Conservation (phyloP, 64 coral and sea anemone species). For the Astreopora myriophthalma region DNA sequence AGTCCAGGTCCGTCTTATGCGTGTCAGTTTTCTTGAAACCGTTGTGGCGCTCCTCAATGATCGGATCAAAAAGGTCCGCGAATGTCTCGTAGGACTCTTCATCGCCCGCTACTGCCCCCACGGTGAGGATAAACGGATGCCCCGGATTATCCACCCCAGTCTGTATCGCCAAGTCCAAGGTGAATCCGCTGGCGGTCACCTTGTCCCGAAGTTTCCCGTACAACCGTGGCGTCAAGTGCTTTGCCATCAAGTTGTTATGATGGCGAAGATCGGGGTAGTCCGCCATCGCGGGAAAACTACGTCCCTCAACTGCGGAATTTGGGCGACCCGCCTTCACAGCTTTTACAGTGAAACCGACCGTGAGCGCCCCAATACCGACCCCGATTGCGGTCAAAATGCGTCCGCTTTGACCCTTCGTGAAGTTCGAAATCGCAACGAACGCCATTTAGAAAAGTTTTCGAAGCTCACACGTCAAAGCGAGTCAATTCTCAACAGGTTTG, state of each 20-base stretch:
- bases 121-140: constrained; percentile 89
- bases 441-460: constrained; percentile 45
- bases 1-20: constrained; percentile 89
- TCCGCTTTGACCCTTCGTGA: constrained; percentile 1
- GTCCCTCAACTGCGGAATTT: constrained; percentile 25
- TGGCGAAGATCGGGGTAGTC: constrained; percentile 87
- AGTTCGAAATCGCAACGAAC: constrained; percentile 65
- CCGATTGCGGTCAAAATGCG: constrained; percentile 39
- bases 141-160: constrained; percentile 97
- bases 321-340: constrained; percentile 46
- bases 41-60: constrained; percentile 93
- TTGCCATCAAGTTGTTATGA: constrained; percentile 94
- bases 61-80: constrained; percentile 88
- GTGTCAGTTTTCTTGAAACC: constrained; percentile 79
- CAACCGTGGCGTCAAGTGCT: constrained; percentile 84
- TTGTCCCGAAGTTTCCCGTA: constrained; percentile 90
- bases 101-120: constrained; percentile 88
- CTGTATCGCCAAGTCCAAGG: constrained; percentile 84
- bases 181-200: constrained; percentile 73
- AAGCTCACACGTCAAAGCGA: neutral
- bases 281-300: constrained; percentile 77
- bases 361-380: constrained; percentile 54
- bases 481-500: neutral
- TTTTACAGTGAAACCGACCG: constrained; percentile 18
- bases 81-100: constrained; percentile 97